A percentile compares a stretch with the other conserved stretches of the same genome.
These are phyloP conservation scores for Aplysia californica DNA, from an alignment of 1,140 invertebrate genomes.

Conservation along the genomic window DNA sequence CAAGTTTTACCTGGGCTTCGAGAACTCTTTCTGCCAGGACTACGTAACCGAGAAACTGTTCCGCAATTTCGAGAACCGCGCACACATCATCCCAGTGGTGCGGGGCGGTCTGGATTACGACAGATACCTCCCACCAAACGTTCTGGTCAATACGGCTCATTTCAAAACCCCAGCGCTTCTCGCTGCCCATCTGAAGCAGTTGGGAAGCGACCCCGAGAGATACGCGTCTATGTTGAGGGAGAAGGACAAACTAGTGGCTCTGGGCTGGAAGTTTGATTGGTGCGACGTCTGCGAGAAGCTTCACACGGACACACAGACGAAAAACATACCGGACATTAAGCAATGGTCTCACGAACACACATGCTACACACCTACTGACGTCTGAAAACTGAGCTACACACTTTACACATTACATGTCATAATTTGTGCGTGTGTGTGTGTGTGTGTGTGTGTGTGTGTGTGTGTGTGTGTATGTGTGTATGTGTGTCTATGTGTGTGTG, in stretches of 20 bases:
- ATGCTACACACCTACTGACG: not conserved
- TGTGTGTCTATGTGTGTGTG: too few species aligned
- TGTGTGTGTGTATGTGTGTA: too few species aligned
- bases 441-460: too few species aligned
- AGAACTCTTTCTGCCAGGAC: conserved; percentile 64
- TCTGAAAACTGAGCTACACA: too few species aligned
- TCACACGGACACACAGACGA: not conserved
- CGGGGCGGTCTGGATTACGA: conserved; percentile 67
- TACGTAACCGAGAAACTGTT: conserved; percentile 70
- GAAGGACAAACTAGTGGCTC: conserved; percentile 12
- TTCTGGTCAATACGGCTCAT: conserved; percentile 92
- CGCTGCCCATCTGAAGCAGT: conserved; percentile 82
- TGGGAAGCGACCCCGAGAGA: conserved; percentile 15
- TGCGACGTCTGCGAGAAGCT: not conserved
- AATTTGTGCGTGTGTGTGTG: too few species aligned
- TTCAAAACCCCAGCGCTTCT: conserved; percentile 87
- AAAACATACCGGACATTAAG: not conserved
- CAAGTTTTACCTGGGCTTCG: conserved; percentile 95
- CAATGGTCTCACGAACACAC: not conserved
- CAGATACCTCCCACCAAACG: conserved; percentile 71
- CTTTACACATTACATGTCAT: too few species aligned
- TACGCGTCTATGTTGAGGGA: conserved; percentile 7
- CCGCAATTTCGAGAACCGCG: not conserved
- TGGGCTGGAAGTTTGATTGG: conserved; percentile 4
- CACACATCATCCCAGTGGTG: conserved; percentile 42